Conservation (phyloP, 2,113 vertebrate species). For the Sebastes fasciatus region DNA sequence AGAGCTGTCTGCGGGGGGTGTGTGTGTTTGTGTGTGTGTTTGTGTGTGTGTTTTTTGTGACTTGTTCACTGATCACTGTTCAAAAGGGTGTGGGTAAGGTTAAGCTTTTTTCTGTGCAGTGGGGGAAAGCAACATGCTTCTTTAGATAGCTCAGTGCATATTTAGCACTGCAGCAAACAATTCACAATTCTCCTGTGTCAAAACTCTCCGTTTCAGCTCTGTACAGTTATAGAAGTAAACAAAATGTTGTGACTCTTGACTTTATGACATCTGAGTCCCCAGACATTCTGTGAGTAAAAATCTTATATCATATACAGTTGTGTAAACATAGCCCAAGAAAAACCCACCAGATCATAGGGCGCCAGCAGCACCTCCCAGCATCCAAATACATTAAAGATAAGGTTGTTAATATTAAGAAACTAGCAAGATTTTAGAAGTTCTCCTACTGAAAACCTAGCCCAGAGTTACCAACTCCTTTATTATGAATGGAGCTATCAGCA, state of each 20-base stretch:
- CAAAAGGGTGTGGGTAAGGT: constrained; percentile 40
- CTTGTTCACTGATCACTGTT: constrained; percentile 57
- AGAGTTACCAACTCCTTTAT: too few species aligned
- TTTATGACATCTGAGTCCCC: background rate
- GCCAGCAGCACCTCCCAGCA: background rate
- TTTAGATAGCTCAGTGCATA: constrained; percentile 8
- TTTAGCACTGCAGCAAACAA: constrained; percentile 6
- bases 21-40: background rate
- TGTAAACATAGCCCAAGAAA: background rate
- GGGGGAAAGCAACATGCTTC: constrained; percentile 28
- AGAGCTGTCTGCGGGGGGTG: constrained; percentile 46
- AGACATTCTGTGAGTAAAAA: background rate
- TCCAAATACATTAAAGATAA: too few species aligned
- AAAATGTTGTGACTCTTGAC: too few species aligned
- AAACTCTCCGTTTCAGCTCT: background rate
- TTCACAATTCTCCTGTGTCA: background rate
- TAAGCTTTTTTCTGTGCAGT: constrained; percentile 35
- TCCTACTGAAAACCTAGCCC: too few species aligned
- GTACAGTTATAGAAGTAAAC: background rate
- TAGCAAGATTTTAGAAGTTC: too few species aligned
- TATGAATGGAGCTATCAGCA: too few species aligned
- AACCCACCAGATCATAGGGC: background rate
- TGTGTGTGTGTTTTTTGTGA: constrained; percentile 19
- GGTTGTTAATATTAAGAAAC: too few species aligned
- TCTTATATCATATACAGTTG: background rate